Percentiles rank a stretch among this genome's conserved stretches.
phyloP scores from a whole-genome alignment of 2,888 invertebrate species.

The Actias luna region DNA sequence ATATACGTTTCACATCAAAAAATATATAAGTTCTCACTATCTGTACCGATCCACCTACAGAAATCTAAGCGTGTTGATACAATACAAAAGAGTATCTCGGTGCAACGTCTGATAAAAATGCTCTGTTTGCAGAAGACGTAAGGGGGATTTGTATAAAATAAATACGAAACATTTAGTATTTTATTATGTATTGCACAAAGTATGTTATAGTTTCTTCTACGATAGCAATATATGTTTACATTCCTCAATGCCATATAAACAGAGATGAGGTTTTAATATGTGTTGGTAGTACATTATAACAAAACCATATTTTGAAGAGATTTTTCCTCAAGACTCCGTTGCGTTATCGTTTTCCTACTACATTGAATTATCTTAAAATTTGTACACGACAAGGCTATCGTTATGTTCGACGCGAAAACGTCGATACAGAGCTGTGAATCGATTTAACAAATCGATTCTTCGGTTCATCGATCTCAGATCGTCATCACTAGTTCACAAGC shows the following conservation, averaged over 20 bases:
- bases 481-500: too few species aligned
- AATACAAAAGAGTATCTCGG: background rate
- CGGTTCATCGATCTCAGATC: too few species aligned
- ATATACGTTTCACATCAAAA: background rate
- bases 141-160: slow-evolving; percentile 6
- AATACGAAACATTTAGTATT: background rate
- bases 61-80: background rate
- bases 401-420: too few species aligned
- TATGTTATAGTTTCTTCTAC: background rate
- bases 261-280: background rate
- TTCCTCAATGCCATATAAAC: background rate
- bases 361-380: too few species aligned
- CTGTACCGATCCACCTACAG: background rate
- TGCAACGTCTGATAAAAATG: slow-evolving; percentile 23
- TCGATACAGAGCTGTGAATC: too few species aligned
- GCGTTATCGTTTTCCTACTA: too few species aligned
- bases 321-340: too few species aligned
- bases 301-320: too few species aligned
- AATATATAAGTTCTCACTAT: background rate
- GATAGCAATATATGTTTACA: slow-evolving; percentile 3
- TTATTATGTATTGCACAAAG: slow-evolving; percentile 2
- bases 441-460: too few species aligned
- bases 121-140: background rate
- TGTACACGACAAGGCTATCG: too few species aligned
- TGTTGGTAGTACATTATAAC: too few species aligned